Evolutionary conservation across 1,140 invertebrate genomes (phyloP), one percentile per base, ranked within the genome.

Genomic region (Acyrthosiphon pisum): DNA sequence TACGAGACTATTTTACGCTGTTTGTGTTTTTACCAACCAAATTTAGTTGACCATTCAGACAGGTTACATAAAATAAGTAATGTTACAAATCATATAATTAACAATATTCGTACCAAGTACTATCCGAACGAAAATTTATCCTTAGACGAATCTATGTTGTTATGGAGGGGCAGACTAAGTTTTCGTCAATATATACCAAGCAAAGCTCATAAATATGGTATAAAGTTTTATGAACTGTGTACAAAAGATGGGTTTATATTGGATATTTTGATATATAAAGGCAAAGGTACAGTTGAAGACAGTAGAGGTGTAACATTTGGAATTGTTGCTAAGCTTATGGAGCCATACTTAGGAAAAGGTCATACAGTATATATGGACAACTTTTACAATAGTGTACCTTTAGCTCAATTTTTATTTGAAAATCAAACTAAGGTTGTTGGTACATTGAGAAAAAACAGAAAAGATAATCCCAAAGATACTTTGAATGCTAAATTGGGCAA

Each of bases 111-210:
- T n/a, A n/a, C n/a, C n/a, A n/a, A n/a, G n/a, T n/a, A n/a, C n/a
- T n/a, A n/a, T n/a, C n/a, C n/a, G n/a, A n/a, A n/a, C n/a, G n/a
- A n/a, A n/a, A n/a, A n/a, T n/a, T n/a, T n/a, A n/a, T n/a, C n/a
- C n/a, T n/a, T n/a, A n/a, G n/a, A n/a, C n/a, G 50, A 89, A 50
- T 56, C 50, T 35, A 48, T 89, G 50, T 26, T 89, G 20, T 89
- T 89, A 50, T 89, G 26, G 44, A 48, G 87, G n/a, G 50, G 87
- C 8, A 50, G 87, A 6, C n/a, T 89, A 89, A 50, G 30, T 53
- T 89, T 89, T 35, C 48, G 48, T 53, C 87, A 89, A 89, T 89
- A 89, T 56, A 89, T 89, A 20, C 44, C 46, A 53, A 89, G 48
- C 35, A 89, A 89, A 37, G 20, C 44, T 9, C 87, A 89, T 89